Conservation (phyloP, 2,888 invertebrate genomes). For the Drosophila bunnanda region DNA sequence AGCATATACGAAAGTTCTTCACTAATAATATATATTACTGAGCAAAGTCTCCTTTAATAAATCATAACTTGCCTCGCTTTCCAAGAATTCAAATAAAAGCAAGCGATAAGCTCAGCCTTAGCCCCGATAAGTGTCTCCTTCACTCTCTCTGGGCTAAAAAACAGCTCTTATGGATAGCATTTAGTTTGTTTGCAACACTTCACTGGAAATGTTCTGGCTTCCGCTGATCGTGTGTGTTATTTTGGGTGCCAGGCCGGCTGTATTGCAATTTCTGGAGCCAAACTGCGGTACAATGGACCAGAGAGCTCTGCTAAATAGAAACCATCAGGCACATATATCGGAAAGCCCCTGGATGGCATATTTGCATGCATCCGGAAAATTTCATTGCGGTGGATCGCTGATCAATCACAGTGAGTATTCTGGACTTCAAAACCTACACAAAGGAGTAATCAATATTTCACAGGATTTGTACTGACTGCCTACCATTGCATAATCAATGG, state of each 20-base stretch:
- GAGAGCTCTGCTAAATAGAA: not conserved
- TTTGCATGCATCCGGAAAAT: conserved; percentile 4
- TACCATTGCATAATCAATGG: conserved; percentile 8
- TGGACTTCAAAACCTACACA: not conserved
- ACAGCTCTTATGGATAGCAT: not conserved
- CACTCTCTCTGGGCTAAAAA: not conserved
- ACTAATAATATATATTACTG: not conserved
- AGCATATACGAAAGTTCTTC: too few species aligned
- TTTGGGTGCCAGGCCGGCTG: not conserved
- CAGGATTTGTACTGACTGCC: conserved; percentile 20
- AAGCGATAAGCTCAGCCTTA: not conserved
- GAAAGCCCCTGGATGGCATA: conserved; percentile 26
- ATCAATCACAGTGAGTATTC: conserved; percentile 10
- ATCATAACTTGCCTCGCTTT: not conserved
- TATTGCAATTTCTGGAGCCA: conserved; percentile 3
- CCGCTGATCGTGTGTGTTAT: not conserved
- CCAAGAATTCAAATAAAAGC: not conserved
- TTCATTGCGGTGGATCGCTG: conserved; percentile 14
- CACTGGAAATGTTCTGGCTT: conserved; percentile 8
- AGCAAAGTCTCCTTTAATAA: not conserved
- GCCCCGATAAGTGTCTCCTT: not conserved
- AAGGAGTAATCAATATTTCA: not conserved
- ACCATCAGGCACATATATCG: not conserved
- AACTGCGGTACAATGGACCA: conserved; percentile 7
- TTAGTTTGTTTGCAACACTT: conserved; percentile 1